Base-by-base conservation (phyloP, 1,140 invertebrate genomes). In the Bombus huntii region DNA sequence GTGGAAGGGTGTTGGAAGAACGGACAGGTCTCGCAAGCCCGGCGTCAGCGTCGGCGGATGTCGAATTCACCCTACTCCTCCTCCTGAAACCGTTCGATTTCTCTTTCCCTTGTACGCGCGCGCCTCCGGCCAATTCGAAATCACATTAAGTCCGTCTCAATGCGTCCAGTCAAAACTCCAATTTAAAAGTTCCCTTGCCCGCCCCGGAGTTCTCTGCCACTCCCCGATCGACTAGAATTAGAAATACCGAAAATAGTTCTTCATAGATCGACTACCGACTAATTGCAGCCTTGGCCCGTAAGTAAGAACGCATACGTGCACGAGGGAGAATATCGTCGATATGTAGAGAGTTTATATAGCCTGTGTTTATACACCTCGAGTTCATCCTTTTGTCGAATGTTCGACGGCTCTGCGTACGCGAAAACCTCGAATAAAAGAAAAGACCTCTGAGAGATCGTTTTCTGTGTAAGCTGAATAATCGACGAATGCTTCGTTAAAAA, bases 161-260 rank as follows among this genome's bases (percentile, higher is more conserved):
- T 93, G 93, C 89, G 90, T 92, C 91, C 92, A 92, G 93, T 94
- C 93, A 94, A 95, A 95, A 94, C 92, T 94, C 88, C 90, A 94
- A 94, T 94, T 93, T 93, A 94, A 94, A 95, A 94, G 88, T 94
- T 93, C 85, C 90, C 90, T 79, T 15, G 84, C 83, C 83, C 72
- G 22, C 34, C 72, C 47, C 77, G 68, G 59, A 42, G 31, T 62
- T 62, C 66, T 78, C 78, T 57, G 13, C 1, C 70, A 34, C 68
- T 37, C 59, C 53, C 77, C 75, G 47, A 65, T 80, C 82, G 70
- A 72, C 59, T 57, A 81, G 86, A 91, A 91, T 91, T 91, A 91
- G 90, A 91, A 91, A 91, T 91, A 89, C 90, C 90, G 78, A 91
- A 91, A 91, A 91, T 91, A 91, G 90, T 91, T 91, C 81, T 88